Evolutionary conservation across 2,797 vertebrate genomes (phyloP).

Genomic region (Mallotus villosus): DNA sequence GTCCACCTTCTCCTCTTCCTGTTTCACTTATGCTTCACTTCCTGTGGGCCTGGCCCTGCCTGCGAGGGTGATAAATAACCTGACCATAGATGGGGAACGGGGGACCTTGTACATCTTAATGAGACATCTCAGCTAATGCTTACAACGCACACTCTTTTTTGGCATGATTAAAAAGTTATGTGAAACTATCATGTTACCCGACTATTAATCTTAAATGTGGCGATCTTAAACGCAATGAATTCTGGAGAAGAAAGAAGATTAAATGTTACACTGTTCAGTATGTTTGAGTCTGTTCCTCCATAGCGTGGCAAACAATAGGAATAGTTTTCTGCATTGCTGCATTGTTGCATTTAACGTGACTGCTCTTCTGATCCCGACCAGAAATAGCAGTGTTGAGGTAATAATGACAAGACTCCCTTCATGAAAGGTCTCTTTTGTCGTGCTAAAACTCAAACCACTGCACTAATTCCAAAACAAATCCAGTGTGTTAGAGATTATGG

Average conservation of each 20-base stretch:
- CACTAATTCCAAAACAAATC: conserved; percentile 41
- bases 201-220: not conserved
- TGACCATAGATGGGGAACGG: conserved; percentile 57
- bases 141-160: conserved; percentile 3
- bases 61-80: conserved; percentile 69
- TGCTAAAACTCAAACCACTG: conserved; percentile 46
- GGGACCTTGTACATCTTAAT: conserved; percentile 44
- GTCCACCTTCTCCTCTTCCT: conserved; percentile 78
- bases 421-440: not conserved
- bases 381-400: conserved; percentile 41
- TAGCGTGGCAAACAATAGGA: not conserved
- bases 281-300: not conserved
- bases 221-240: not conserved
- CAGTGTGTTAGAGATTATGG: conserved; percentile 39
- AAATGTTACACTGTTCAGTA: not conserved
- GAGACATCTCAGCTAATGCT: conserved; percentile 20
- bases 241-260: not conserved
- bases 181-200: not conserved
- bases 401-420: conserved; percentile 26
- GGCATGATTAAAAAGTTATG: not conserved
- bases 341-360: conserved; percentile 53
- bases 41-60: conserved; percentile 67
- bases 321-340: conserved; percentile 44
- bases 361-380: conserved; percentile 49
- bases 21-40: conserved; percentile 81